phyloP scores from a whole-genome alignment of 2,888 invertebrate genomes.

The Nephrotoma appendiculata region DNA sequence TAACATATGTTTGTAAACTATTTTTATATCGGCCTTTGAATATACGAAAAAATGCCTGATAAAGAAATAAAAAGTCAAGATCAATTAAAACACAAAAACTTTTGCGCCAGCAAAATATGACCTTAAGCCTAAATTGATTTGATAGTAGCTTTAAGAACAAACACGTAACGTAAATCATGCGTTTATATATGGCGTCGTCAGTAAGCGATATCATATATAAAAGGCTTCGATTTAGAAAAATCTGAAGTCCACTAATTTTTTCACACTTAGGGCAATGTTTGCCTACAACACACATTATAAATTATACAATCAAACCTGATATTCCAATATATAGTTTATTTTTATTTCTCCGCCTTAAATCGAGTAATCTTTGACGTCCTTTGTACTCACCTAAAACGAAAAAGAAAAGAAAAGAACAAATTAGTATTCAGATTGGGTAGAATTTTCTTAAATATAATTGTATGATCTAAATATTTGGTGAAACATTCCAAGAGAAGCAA shows the following conservation, averaged over 20 bases:
- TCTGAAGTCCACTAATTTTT: background rate
- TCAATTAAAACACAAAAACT: too few relatives aligned
- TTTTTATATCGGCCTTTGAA: too few relatives aligned
- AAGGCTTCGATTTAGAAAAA: background rate
- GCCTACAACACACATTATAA: background rate
- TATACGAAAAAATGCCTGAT: too few relatives aligned
- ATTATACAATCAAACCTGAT: background rate
- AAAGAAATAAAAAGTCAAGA: too few relatives aligned
- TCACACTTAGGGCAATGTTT: background rate
- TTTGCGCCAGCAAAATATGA: background rate
- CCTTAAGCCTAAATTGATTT: background rate
- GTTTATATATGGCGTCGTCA: background rate
- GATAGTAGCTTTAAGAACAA: background rate
- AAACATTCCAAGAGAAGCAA: background rate
- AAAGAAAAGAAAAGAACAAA: background rate
- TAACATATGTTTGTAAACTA: too few relatives aligned
- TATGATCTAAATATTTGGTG: background rate
- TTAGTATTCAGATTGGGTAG: background rate
- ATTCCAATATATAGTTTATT: background rate
- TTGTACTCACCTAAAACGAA: constrained; percentile 29
- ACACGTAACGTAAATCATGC: background rate
- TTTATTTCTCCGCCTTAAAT: constrained; percentile 22
- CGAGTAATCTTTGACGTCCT: constrained; percentile 25
- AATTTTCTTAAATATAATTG: background rate
- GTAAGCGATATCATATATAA: background rate